phyloP scores from a whole-genome alignment of 2,888 invertebrate genomes.

The Notocelia uddmanniana region DNA sequence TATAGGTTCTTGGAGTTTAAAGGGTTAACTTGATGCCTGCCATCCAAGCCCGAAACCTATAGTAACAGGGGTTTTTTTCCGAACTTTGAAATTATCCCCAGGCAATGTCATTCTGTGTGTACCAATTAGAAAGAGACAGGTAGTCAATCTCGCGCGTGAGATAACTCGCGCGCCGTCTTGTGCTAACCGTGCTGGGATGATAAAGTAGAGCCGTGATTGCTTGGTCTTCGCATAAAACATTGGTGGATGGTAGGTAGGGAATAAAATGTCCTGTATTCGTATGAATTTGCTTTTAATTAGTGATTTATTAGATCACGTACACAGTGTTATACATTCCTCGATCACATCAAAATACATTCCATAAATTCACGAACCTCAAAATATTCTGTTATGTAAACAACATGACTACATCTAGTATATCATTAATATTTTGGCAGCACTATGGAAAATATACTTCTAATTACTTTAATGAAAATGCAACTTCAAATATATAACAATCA shows the following conservation, averaged over 20 bases:
- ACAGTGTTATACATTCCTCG: slow-evolving; percentile 76
- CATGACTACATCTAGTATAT: slow-evolving; percentile 81
- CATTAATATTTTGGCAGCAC: slow-evolving; percentile 85
- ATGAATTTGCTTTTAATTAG: slow-evolving; percentile 75
- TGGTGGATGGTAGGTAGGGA: slow-evolving; percentile 23
- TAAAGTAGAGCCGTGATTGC: too few species aligned
- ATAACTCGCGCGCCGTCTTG: too few species aligned
- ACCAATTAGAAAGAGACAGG: too few species aligned
- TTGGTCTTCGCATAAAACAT: too few species aligned
- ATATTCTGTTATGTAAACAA: slow-evolving; percentile 81
- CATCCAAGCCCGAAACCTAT: too few species aligned
- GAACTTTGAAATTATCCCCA: too few species aligned
- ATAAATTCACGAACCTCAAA: slow-evolving; percentile 81
- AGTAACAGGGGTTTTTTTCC: too few species aligned
- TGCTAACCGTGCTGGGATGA: too few species aligned
- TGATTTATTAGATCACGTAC: slow-evolving; percentile 77
- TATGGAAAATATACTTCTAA: slow-evolving; percentile 86
- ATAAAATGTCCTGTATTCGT: slow-evolving; percentile 56
- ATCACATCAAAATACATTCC: slow-evolving; percentile 80
- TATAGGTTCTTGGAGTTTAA: too few species aligned
- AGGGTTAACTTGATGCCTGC: too few species aligned
- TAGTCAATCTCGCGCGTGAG: too few species aligned
- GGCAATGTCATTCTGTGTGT: too few species aligned
- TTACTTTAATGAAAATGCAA: slow-evolving; percentile 83
- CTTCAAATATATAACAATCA: slow-evolving; percentile 84